Percentiles rank a stretch among this genome's conserved stretches.
Conservation (phyloP, 2,113 vertebrate genomes). For the Catagonus wagneri region DNA sequence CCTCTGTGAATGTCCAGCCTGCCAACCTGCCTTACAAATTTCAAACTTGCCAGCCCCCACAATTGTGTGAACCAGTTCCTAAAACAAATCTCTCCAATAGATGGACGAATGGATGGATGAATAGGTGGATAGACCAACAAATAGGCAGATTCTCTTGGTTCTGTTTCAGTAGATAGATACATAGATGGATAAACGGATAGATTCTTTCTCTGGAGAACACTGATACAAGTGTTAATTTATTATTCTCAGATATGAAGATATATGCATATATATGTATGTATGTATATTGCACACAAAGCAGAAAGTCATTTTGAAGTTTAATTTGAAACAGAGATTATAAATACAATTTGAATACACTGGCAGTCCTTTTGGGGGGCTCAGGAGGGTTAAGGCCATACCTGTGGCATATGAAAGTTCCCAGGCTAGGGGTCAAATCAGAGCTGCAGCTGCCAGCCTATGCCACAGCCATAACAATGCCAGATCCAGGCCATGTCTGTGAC, state of each 20-base stretch:
- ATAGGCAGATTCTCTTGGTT: neutral
- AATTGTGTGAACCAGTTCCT: neutral
- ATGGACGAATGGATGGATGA: neutral
- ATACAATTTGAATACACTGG: neutral
- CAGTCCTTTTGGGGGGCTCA: no score
- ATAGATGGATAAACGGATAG: neutral
- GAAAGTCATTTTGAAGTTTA: constrained; percentile 8
- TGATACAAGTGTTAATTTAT: neutral
- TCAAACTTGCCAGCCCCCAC: neutral
- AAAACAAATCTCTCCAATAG: neutral
- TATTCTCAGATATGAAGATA: neutral
- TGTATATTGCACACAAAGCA: neutral
- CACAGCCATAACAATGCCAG: no score
- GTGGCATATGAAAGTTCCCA: no score
- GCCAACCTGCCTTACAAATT: neutral
- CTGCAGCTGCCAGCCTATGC: no score
- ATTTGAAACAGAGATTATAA: neutral
- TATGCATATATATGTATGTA: no score
- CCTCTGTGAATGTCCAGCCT: neutral
- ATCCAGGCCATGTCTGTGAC: no score
- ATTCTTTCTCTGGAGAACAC: neutral
- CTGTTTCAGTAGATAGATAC: neutral
- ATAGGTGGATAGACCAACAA: neutral
- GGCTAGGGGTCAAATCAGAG: no score
- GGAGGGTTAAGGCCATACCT: no score